Percentiles rank a stretch among this genome's conserved stretches.
Evolutionary conservation across 2,888 invertebrate species (phyloP).

Genomic region (Therioaphis trifolii): DNA sequence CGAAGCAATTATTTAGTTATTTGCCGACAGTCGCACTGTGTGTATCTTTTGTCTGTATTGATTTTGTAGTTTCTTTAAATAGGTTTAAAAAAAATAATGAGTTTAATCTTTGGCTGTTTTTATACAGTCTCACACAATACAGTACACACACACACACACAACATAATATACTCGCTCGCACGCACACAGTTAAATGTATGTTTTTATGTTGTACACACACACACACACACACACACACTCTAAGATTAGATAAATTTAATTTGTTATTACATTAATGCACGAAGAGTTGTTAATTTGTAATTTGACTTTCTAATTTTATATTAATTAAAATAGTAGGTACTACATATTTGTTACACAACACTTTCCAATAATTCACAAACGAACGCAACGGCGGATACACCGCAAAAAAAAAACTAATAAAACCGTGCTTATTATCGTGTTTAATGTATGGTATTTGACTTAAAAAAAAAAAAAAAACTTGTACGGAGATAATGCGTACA

Average conservation of each 20-base stretch:
- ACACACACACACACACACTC: background rate
- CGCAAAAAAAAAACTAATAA: too few relatives aligned
- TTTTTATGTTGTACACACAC: background rate
- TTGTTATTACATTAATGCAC: conserved; percentile 12
- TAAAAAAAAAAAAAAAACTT: too few relatives aligned
- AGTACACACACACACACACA: background rate
- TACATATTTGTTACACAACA: background rate
- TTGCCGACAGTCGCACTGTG: too few relatives aligned
- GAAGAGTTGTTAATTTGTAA: conserved; percentile 22
- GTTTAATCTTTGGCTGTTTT: background rate
- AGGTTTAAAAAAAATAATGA: too few relatives aligned
- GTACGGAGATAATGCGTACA: too few relatives aligned
- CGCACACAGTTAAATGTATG: background rate
- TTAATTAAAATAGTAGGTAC: conserved; percentile 31
- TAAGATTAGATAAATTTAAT: conserved; percentile 11
- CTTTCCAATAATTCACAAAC: conserved; percentile 37
- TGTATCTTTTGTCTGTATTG: too few relatives aligned
- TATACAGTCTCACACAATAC: too few relatives aligned
- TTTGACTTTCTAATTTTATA: conserved; percentile 51
- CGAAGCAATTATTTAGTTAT: too few relatives aligned
- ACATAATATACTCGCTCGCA: background rate
- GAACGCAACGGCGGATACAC: background rate
- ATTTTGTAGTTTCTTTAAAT: too few relatives aligned
- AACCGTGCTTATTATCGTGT: background rate
- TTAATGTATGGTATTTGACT: too few relatives aligned